Conservation (phyloP, 2,113 vertebrate species). For the Zootoca vivipara region DNA sequence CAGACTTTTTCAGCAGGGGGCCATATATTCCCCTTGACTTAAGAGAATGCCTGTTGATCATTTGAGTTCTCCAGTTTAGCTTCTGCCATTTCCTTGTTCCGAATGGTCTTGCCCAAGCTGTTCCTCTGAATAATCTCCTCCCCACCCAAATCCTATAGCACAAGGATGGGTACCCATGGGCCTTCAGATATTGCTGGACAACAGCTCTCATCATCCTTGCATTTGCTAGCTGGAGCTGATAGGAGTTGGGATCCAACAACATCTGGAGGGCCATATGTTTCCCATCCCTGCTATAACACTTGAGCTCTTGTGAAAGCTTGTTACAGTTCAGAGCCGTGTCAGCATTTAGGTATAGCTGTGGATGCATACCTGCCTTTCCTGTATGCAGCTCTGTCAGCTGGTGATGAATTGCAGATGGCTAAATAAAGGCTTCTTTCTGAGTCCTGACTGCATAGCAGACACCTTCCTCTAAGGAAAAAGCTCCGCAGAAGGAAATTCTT, state of each 20-base stretch:
- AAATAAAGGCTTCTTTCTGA: neutral
- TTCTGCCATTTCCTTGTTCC: neutral
- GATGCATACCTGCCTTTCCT: neutral
- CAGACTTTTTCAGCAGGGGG: no score
- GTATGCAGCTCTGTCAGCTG: neutral
- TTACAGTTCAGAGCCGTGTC: neutral
- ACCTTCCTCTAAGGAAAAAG: neutral
- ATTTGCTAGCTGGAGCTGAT: no score
- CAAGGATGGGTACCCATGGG: no score
- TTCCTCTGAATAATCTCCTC: neutral
- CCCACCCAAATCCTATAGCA: neutral
- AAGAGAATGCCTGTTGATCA: neutral
- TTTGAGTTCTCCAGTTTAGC: neutral
- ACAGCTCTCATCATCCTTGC: no score
- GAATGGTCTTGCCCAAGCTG: neutral
- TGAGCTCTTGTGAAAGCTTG: neutral
- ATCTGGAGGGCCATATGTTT: no score
- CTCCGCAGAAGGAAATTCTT: neutral
- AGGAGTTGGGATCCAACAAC: no score
- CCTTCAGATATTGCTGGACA: no score
- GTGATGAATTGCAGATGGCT: neutral
- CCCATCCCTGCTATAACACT: neutral
- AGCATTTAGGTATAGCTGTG: neutral
- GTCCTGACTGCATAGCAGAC: neutral
- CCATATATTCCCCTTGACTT: neutral